Conservation (phyloP, 1,140 invertebrate species). For the Bombus picipes region DNA sequence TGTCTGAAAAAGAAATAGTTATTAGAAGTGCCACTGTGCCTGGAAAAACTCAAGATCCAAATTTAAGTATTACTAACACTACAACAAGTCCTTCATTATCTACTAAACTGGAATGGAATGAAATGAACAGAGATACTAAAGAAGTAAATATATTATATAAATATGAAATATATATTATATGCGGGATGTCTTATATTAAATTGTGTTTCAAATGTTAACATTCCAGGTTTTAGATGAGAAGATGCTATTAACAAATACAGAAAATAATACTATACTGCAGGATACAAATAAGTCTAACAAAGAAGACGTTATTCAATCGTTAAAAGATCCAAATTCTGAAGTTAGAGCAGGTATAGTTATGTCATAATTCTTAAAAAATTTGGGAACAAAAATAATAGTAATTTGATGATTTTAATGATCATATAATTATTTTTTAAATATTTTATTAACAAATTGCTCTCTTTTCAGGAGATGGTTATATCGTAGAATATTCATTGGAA, state of each 20-base stretch:
- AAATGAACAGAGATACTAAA: conserved; percentile 56
- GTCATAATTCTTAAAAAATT: background rate
- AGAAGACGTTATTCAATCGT: conserved; percentile 73
- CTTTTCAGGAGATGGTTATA: conserved; percentile 95
- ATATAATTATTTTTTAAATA: conserved; percentile 22
- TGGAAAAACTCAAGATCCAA: conserved; percentile 66
- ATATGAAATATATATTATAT: conserved; percentile 4
- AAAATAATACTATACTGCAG: conserved; percentile 66
- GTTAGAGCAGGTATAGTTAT: conserved; percentile 77
- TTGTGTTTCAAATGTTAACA: conserved; percentile 14
- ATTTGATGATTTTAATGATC: conserved; percentile 13
- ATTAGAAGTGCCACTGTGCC: conserved; percentile 61
- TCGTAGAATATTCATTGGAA: conserved; percentile 98
- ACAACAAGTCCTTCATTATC: conserved; percentile 72
- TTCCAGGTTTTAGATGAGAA: conserved; percentile 55
- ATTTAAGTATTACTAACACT: conserved; percentile 74
- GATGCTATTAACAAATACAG: conserved; percentile 34
- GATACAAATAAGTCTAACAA: conserved; percentile 61
- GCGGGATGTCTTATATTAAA: conserved; percentile 2
- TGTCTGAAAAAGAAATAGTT: conserved; percentile 68
- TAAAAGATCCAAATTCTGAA: conserved; percentile 80
- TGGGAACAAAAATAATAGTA: background rate
- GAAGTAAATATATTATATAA: conserved; percentile 38
- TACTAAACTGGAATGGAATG: conserved; percentile 74
- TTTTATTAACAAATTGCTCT: conserved; percentile 64